These are phyloP conservation scores for Ectropis crepuscularia DNA, from an alignment of 2,888 invertebrate genomes.

Conservation along the genomic window DNA sequence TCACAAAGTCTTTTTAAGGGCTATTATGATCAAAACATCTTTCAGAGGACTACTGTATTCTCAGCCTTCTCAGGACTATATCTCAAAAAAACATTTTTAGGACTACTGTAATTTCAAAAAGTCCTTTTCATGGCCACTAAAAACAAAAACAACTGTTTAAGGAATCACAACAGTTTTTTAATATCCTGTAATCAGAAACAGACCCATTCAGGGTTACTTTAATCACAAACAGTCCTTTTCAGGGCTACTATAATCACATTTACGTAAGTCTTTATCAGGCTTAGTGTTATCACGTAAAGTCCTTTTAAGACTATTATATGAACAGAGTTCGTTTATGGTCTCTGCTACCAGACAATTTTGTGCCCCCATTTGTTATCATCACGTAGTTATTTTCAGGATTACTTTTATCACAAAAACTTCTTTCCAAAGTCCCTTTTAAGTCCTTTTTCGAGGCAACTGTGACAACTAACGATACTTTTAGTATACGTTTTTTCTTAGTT, in stretches of 20 bases:
- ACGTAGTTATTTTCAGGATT: background rate
- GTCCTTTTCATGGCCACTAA: conserved; percentile 29
- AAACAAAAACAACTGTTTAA: conserved; percentile 8
- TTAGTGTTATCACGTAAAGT: background rate
- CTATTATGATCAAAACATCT: background rate
- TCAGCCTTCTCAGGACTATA: conserved; percentile 35
- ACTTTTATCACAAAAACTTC: conserved; percentile 23
- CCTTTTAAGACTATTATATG: background rate
- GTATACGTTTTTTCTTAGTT: no score
- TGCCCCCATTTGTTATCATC: no score
- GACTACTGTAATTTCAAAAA: conserved; percentile 22
- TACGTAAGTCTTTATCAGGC: background rate
- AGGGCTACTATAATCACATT: conserved; percentile 1
- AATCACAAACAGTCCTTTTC: conserved; percentile 4
- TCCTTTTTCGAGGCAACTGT: no score
- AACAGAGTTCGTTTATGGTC: background rate
- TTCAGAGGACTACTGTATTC: conserved; percentile 11
- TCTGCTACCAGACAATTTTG: background rate
- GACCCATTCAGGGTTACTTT: conserved; percentile 6
- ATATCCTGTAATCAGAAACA: conserved; percentile 15
- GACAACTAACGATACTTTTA: no score
- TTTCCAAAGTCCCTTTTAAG: background rate
- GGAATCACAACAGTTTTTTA: no score
- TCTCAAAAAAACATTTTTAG: conserved; percentile 17
- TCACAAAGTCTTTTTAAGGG: conserved; percentile 8